Conservation (phyloP, 2,888 invertebrate species). For the Drosophila longiperda region DNA sequence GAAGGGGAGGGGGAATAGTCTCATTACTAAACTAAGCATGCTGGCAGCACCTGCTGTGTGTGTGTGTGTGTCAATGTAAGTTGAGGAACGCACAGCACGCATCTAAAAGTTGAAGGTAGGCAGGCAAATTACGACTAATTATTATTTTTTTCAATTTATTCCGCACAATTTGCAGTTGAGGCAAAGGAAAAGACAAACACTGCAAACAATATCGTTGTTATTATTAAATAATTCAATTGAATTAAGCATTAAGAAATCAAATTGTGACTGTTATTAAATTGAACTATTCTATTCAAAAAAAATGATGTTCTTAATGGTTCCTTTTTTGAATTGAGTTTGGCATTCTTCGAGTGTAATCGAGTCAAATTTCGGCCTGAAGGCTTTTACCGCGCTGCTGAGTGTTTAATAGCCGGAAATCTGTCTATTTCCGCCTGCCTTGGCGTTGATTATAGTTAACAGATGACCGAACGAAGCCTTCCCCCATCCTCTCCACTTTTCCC, state of each 20-base stretch:
- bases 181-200: conserved; percentile 30
- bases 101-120: conserved; percentile 28
- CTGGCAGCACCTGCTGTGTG: conserved; percentile 67
- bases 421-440: conserved; percentile 79
- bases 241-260: background rate
- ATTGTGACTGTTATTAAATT: background rate
- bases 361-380: conserved; percentile 37
- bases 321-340: background rate
- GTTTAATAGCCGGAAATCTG: conserved; percentile 81
- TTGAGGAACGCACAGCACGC: conserved; percentile 18
- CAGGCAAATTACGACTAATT: conserved; percentile 69
- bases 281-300: background rate
- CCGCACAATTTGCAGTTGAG: conserved; percentile 30
- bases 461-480: conserved; percentile 65
- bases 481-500: background rate
- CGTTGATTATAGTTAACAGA: conserved; percentile 81
- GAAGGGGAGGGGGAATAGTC: conserved; percentile 25
- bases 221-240: background rate
- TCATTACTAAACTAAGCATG: conserved; percentile 72
- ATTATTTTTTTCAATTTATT: conserved; percentile 79
- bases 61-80: conserved; percentile 69
- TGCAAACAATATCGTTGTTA: conserved; percentile 6
- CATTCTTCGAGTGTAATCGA: conserved; percentile 39
- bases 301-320: background rate
- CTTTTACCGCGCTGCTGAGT: conserved; percentile 74